phyloP scores from a whole-genome alignment of 2,888 invertebrate species.

The Rotaria socialis region DNA sequence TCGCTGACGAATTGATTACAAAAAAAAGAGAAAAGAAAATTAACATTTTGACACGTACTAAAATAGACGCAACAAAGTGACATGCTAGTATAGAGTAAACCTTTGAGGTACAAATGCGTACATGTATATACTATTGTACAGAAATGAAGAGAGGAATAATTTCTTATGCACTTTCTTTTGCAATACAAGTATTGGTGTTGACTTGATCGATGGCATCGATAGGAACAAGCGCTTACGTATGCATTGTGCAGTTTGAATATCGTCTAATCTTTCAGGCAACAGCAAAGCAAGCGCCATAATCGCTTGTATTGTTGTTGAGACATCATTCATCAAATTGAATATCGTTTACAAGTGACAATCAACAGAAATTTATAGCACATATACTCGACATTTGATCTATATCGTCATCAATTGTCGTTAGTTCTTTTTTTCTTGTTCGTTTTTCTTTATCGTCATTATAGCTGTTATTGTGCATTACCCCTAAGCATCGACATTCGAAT shows the following conservation, averaged over 20 bases:
- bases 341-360: neutral
- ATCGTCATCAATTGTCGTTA: neutral
- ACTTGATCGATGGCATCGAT: neutral
- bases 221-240: neutral
- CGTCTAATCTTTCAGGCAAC: neutral
- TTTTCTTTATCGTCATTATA: neutral
- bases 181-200: neutral
- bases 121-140: neutral
- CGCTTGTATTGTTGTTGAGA: slow-evolving; percentile 9
- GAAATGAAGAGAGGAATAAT: neutral
- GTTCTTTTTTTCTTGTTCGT: neutral
- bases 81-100: neutral
- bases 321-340: slow-evolving; percentile 28
- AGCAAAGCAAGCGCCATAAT: neutral
- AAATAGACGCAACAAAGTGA: neutral
- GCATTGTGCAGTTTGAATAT: neutral
- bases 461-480: neutral
- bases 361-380: neutral
- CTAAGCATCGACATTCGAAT: neutral
- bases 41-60: neutral
- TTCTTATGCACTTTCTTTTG: neutral
- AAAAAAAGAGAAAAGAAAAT: neutral
- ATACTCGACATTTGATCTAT: neutral
- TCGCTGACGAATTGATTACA: neutral
- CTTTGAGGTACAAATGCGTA: neutral